These are phyloP conservation scores for Coreius guichenoti DNA, from an alignment of 2,797 vertebrate species.

Conservation along the genomic window DNA sequence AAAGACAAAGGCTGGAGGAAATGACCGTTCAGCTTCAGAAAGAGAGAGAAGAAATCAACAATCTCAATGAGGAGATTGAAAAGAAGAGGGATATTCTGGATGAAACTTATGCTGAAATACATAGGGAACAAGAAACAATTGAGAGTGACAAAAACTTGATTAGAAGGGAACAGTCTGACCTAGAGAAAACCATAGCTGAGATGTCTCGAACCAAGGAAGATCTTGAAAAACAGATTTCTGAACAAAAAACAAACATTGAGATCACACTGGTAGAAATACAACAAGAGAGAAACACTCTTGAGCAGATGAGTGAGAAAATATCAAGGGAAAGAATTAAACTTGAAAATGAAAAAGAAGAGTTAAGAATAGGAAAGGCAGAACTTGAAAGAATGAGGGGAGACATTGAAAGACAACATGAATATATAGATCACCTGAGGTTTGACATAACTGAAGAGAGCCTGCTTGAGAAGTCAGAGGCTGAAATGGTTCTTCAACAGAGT, in stretches of 20 bases:
- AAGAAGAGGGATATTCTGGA: neutral
- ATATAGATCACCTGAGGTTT: slow-evolving; percentile 8
- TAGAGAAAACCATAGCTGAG: slow-evolving; percentile 14
- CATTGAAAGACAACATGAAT: slow-evolving; percentile 16
- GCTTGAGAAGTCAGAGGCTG: slow-evolving; percentile 7
- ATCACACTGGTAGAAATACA: neutral
- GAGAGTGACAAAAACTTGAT: slow-evolving; percentile 9
- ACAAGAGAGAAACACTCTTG: slow-evolving; percentile 8
- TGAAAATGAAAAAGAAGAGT: slow-evolving; percentile 16
- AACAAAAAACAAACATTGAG: slow-evolving; percentile 2
- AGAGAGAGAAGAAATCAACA: neutral
- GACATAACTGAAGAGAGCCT: slow-evolving; percentile 24
- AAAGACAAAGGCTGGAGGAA: neutral
- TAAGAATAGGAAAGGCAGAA: slow-evolving; percentile 22
- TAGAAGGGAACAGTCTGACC: neutral
- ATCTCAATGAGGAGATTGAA: neutral
- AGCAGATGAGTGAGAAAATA: slow-evolving; percentile 12
- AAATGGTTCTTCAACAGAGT: slow-evolving; percentile 1
- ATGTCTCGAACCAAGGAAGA: neutral
- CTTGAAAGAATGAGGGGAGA: neutral
- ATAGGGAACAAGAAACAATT: slow-evolving; percentile 16
- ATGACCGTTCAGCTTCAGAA: slow-evolving; percentile 17
- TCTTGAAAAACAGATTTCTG: slow-evolving; percentile 6
- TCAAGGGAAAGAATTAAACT: slow-evolving; percentile 2
- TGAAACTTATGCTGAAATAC: slow-evolving; percentile 1